Base-by-base conservation (phyloP, 2,888 invertebrate genomes). In the Melanostoma mellinum region DNA sequence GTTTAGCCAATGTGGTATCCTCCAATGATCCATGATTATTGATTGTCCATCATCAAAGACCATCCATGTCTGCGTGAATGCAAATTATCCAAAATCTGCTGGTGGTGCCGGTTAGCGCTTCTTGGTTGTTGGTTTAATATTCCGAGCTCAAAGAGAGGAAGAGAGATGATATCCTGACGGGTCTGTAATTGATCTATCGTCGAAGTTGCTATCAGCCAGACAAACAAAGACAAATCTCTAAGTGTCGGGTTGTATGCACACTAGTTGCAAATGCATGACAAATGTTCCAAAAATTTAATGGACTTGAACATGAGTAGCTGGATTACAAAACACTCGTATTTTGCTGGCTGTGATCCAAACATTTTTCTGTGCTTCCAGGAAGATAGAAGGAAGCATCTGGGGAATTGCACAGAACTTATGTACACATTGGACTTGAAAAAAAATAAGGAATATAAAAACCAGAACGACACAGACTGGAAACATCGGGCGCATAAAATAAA, bases 321-420 rank as follows among this genome's bases (percentile, higher is more conserved):
- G 58, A 58, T 50, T 52, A 33, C 8, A 61, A 48, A 61, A 79
- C 42, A 36, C 20, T n/a, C 3, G 8, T 58, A 55, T 74, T 33
- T 38, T 3, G 8, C 38, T 77, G 81, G 81, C 76, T 61, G 67
- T 56, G 53, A 55, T 77, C 81, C 71, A 81, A 77, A 42, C 61
- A 38, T 6, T 48, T 58, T 65, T 46, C n/a, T 80, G 56, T 68
- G 33, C 52, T 63, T 63, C 38, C 30, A 53, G 40, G 36, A 20
- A 36, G 46, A 36, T 20, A 20, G 48, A 42, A 55, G 33, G 40
- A 55, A 68, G 10, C 79, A 74, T 68, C 79, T 74, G 68, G 52
- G 60, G 46, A 72, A 67, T 76, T 48, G 35, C 20, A 20, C 36
- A 67, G 40, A 52, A 60, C 44, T 35, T 61, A 35, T 50, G n/a